Percentiles rank a stretch among this genome's conserved stretches.
Evolutionary conservation across 2,113 vertebrate species (phyloP).

Genomic region (Arizona elegans): DNA sequence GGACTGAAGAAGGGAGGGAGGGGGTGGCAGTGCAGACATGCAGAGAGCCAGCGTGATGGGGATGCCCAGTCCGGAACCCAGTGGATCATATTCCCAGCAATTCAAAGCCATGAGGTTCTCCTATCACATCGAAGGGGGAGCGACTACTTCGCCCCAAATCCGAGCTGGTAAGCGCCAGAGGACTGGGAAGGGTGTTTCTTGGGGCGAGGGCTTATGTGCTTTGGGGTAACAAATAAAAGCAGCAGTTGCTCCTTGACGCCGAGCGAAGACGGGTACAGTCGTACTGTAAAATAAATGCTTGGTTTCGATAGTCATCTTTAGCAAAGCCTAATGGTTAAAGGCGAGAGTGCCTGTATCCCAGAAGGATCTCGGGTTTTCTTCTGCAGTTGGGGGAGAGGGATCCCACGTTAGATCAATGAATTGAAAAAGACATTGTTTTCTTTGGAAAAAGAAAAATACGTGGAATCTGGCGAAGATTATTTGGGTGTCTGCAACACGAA

Average conservation of each 20-base stretch:
- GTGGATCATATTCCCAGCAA: constrained; percentile 27
- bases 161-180: constrained; percentile 8
- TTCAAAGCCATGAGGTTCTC: constrained; percentile 31
- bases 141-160: constrained; percentile 2
- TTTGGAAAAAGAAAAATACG: not conserved
- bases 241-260: not conserved
- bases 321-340: not conserved
- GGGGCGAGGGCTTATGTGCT: not conserved
- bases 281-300: not conserved
- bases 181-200: not conserved
- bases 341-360: not conserved
- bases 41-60: constrained; percentile 23
- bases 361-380: not conserved
- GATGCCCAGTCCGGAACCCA: constrained; percentile 22
- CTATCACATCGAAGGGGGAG: constrained; percentile 23
- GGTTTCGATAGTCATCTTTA: not conserved
- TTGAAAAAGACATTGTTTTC: not conserved
- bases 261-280: too few species aligned
- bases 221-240: not conserved
- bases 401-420: not conserved
- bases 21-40: not conserved
- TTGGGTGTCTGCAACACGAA: not conserved
- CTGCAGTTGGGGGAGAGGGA: not conserved
- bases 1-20: not conserved
- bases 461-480: not conserved